Conservation (phyloP, 2,888 invertebrate genomes). For the Parthenolecanium corni region DNA sequence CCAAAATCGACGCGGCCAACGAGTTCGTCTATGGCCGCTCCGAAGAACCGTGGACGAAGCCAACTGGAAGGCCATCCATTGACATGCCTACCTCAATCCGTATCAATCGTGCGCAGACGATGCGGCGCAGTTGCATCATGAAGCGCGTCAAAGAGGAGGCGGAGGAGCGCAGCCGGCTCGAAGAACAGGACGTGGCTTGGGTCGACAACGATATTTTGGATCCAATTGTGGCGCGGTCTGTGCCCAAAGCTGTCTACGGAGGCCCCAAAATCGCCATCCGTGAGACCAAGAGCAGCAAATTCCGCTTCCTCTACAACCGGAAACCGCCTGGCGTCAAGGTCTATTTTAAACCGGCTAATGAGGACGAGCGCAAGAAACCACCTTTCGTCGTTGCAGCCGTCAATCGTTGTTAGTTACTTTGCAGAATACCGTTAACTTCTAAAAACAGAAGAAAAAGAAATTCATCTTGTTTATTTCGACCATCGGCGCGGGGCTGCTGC, state of each 20-base stretch:
- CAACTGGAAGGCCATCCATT: not conserved
- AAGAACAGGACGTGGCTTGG: not conserved
- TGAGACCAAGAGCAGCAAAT: conserved; percentile 11
- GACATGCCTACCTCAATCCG: not conserved
- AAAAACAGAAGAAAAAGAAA: too few species aligned
- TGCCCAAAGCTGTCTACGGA: conserved; percentile 4
- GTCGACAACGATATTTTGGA: not conserved
- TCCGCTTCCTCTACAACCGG: conserved; percentile 9
- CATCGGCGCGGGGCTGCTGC: too few species aligned
- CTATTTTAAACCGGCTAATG: conserved; percentile 15
- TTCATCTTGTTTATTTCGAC: too few species aligned
- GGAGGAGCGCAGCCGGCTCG: not conserved
- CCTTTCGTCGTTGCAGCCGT: conserved; percentile 11
- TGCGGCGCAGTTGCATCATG: conserved; percentile 8
- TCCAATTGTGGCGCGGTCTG: not conserved
- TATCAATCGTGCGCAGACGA: not conserved
- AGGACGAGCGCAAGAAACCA: conserved; percentile 15
- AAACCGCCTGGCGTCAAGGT: conserved; percentile 15
- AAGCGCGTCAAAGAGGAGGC: not conserved
- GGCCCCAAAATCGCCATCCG: conserved; percentile 2
- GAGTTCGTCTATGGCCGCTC: conserved; percentile 1
- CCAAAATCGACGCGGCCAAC: conserved; percentile 9
- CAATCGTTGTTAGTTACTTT: conserved; percentile 9
- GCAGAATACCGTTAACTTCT: too few species aligned
- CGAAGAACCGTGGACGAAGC: not conserved